Base-by-base conservation (phyloP, 2,797 vertebrate genomes). In the Decapterus maruadsi region DNA sequence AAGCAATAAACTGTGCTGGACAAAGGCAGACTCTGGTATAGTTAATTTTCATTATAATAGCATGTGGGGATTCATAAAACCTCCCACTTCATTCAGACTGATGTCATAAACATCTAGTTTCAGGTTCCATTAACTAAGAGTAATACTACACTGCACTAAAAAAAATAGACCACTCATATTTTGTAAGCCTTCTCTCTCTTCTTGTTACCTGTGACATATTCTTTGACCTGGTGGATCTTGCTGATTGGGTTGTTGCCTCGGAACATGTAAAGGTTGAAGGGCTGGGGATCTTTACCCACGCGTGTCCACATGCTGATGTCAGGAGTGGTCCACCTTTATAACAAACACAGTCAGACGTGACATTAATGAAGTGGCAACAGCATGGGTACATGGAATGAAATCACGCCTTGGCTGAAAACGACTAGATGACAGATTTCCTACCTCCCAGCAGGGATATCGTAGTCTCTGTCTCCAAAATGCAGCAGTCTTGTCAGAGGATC, bases 181-280 rank as follows among this genome's bases (percentile, higher is more conserved):
- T 9, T 26, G 26, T 26, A 26, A 26, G 1, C 16, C n/a, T 16
- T 19, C 16, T 60, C 10, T 14, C 2, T 70, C 11, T 64, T 38
- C 17, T 57, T n/a, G 45, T 96, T 94, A 99, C 98, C 98, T 96
- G 97, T 99, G 77, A 99, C 97, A 46, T 99, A 99, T 83, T 99
- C 98, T 91, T 98, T 99, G 79, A 99, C 96, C 70, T 99, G 96
- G 0, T 99, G 97, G 72, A 99, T 96, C 92, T 99, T 99, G 94
- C 98, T 99, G 84, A 98, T 95, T 7, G 98, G 98, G 81, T 99
- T 99, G 91, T 99, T 99, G 86, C 98, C 97, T 75, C 96, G 93
- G 87, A 99, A 99, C 98, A 99, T 99, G 85, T 99, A 99, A 42
- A 99, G 93, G 91, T 99, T 99, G 90, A 99, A 99, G 57, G 98